A percentile compares a stretch with the other conserved stretches of the same genome.
phyloP scores from a whole-genome alignment of 30 jellyfish, hydroid and myxozoan genomes.

The Cassiopea andromeda region DNA sequence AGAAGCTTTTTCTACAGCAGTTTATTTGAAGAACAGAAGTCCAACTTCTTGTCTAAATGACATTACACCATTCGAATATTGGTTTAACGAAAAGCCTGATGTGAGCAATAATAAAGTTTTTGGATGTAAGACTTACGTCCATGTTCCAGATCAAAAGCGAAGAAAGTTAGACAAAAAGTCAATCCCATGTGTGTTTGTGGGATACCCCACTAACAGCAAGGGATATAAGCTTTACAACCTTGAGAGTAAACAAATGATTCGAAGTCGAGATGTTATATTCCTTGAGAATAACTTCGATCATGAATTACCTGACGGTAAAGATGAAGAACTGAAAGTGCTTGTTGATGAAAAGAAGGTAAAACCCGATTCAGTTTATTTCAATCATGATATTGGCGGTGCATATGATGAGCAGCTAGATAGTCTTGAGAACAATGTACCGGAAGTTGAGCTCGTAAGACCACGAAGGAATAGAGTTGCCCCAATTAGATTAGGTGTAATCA shows the following conservation, averaged over 20 bases:
- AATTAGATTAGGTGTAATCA: too few relatives aligned
- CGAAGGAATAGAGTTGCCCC: too few relatives aligned
- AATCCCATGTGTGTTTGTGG: not conserved
- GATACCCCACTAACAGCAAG: not conserved
- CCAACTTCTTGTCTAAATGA: not conserved
- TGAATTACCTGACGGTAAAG: too few relatives aligned
- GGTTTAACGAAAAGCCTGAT: not conserved
- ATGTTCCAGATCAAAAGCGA: not conserved
- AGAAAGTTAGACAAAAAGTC: not conserved
- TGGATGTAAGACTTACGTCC: not conserved
- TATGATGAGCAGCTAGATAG: too few relatives aligned
- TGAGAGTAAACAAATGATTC: not conserved
- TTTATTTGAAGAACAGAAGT: not conserved
- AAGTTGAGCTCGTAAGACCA: too few relatives aligned
- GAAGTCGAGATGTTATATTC: not conserved
- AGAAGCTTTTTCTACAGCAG: not conserved
- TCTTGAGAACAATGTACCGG: too few relatives aligned
- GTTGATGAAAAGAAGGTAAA: too few relatives aligned
- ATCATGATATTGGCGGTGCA: too few relatives aligned
- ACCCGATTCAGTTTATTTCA: too few relatives aligned
- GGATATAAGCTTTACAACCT: not conserved
- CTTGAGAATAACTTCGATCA: not conserved
- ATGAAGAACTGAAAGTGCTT: too few relatives aligned
- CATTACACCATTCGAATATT: not conserved
- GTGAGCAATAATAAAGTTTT: not conserved